Base-by-base conservation (phyloP, 2,113 vertebrate genomes). In the Capricornis sumatraensis region DNA sequence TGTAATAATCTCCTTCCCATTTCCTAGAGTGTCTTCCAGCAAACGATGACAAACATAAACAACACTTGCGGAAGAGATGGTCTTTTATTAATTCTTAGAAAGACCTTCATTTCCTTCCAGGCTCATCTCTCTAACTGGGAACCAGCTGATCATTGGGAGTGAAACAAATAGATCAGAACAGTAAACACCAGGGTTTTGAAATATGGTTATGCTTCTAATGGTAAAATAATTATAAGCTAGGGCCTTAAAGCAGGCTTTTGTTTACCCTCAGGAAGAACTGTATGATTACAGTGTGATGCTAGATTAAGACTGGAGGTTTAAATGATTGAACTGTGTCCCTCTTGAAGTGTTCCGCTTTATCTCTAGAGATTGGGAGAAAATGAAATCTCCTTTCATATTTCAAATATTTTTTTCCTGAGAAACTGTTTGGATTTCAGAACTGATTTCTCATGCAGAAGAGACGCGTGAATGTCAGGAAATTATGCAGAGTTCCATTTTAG, bases 41-140 rank as follows among this genome's bases (percentile, higher is more conserved):
- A 98, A 91, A 98, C 21, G 81, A 98, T 98, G 98, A 98, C 98
- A 97, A 98, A 98, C 97, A 93, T 89, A 98, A 98, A 98, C 97
- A 98, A 60, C 0, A 7, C 84, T 97, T 97, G 95, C 92, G 40
- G 97, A 98, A 98, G 98, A 98, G 98, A 98, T 98, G 7, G 95
- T 96, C 98, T 98, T 96, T 96, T 98, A 93, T 97, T 97, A 95
- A 89, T 94, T 96, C 97, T 98, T 94, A 95, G 94, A 95, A 96
- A 97, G 83, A 79, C 92, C 83, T 95, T 97, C 93, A 97, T 98
- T 98, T 98, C 98, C 94, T 98, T 98, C 95, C 97, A 97, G 94
- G 84, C 96, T 97, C 94, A 83, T 98, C 84, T 92, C 93, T 82
- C 45, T 62, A 91, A 81, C 93, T 74, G 94, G 97, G 95, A 98